Percentiles rank a stretch among this genome's conserved stretches.
Evolutionary conservation across 2,888 invertebrate genomes (phyloP).

Genomic region (Cheilosia pagana): DNA sequence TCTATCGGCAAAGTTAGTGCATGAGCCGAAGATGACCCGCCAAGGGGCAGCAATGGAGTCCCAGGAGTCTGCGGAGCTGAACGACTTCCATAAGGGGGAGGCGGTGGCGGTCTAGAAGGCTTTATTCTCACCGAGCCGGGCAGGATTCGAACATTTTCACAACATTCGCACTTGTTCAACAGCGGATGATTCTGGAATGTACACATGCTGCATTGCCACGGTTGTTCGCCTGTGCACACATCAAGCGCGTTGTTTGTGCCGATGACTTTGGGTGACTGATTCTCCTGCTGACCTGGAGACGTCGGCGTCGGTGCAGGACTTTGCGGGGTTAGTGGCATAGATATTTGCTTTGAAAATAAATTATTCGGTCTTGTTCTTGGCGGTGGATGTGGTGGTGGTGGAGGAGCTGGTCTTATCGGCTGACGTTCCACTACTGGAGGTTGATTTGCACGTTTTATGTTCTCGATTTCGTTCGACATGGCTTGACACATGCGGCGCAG

Average conservation of each 20-base stretch:
- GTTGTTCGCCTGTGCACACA: slow-evolving; percentile 26
- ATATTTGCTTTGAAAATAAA: slow-evolving; percentile 20
- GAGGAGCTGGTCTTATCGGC: slow-evolving; percentile 59
- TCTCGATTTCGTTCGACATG: slow-evolving; percentile 57
- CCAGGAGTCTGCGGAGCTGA: slow-evolving; percentile 61
- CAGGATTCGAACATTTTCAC: slow-evolving; percentile 55
- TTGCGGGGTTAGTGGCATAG: slow-evolving; percentile 19
- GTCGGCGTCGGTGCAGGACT: slow-evolving; percentile 14
- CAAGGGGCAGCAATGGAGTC: slow-evolving; percentile 20
- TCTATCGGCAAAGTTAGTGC: slow-evolving; percentile 23
- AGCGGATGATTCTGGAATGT: slow-evolving; percentile 68
- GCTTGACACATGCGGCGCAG: slow-evolving; percentile 47
- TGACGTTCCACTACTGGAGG: slow-evolving; percentile 21
- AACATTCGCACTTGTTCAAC: slow-evolving; percentile 66
- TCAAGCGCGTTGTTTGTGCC: slow-evolving; percentile 19
- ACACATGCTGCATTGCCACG: slow-evolving; percentile 69
- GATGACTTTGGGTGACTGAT: slow-evolving; percentile 22
- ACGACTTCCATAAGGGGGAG: slow-evolving; percentile 12
- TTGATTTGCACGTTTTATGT: slow-evolving; percentile 26
- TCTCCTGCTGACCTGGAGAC: slow-evolving; percentile 1
- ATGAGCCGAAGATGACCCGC: slow-evolving; percentile 19
- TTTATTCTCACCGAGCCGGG: slow-evolving; percentile 60
- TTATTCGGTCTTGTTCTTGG: slow-evolving; percentile 40
- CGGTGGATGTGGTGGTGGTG: slow-evolving; percentile 50
- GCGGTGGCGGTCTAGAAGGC: slow-evolving; percentile 55